Evolutionary conservation across 2,888 invertebrate species (phyloP).

Genomic region (Nomada goodeniana): DNA sequence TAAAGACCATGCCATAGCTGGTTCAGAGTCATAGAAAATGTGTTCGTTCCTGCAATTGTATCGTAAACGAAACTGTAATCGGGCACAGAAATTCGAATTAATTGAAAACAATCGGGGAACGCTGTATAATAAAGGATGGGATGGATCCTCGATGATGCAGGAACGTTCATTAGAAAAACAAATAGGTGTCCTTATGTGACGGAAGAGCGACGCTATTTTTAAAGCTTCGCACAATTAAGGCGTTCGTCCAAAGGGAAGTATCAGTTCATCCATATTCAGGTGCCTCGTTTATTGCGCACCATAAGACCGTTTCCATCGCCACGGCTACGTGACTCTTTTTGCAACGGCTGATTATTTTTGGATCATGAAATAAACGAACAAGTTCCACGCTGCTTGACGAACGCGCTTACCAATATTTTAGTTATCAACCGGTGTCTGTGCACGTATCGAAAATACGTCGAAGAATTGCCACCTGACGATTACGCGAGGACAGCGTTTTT

Average conservation of each 20-base stretch:
- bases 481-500: not conserved
- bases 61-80: not conserved
- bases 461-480: too few relatives aligned
- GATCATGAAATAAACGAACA: conserved; percentile 35
- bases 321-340: conserved; percentile 70
- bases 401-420: not conserved
- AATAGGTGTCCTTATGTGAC: conserved; percentile 41
- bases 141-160: not conserved
- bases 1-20: not conserved
- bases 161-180: conserved; percentile 29
- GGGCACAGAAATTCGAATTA: not conserved
- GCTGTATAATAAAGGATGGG: not conserved
- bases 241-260: conserved; percentile 69
- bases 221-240: conserved; percentile 59
- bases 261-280: conserved; percentile 68
- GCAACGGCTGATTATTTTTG: conserved; percentile 52
- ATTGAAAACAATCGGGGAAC: not conserved
- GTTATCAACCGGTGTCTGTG: not conserved
- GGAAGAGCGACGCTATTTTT: conserved; percentile 69
- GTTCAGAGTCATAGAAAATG: not conserved
- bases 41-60: not conserved
- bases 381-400: conserved; percentile 19
- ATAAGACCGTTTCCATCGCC: conserved; percentile 63
- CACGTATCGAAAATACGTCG: too few relatives aligned
- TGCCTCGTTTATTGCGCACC: conserved; percentile 62